Conservation (phyloP, 2,888 invertebrate species). For the Idaea aversata region DNA sequence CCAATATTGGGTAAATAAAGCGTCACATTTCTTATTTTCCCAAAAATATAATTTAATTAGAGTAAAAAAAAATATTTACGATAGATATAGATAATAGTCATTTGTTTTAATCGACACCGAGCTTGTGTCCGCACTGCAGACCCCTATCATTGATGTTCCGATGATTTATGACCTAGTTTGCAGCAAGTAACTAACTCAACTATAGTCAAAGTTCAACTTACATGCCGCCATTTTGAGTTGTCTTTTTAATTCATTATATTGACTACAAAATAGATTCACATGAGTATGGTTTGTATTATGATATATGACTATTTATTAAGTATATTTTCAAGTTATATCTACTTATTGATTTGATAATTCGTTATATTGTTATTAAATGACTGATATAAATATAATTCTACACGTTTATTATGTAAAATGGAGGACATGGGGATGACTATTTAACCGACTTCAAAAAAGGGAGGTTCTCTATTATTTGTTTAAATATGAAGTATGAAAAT, state of each 20-base stretch:
- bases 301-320: not conserved
- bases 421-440: not conserved
- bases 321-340: not conserved
- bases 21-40: too few relatives aligned
- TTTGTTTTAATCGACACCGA: too few relatives aligned
- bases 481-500: conserved; percentile 1
- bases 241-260: not conserved
- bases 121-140: too few relatives aligned
- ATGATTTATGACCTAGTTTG: too few relatives aligned
- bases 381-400: not conserved
- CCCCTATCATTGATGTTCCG: too few relatives aligned
- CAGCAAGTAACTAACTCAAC: not conserved
- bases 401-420: not conserved
- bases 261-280: not conserved
- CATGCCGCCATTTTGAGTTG: not conserved
- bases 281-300: not conserved
- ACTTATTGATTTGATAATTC: conserved; percentile 1
- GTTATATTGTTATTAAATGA: not conserved
- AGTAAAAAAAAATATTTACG: too few relatives aligned
- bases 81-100: too few relatives aligned
- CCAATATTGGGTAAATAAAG: too few relatives aligned
- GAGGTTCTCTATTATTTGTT: not conserved
- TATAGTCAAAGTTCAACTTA: not conserved
- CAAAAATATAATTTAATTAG: too few relatives aligned
- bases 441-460: too few relatives aligned